A percentile compares a stretch with the other conserved stretches of the same genome.
These are phyloP conservation scores for Calliphora vicina DNA, from an alignment of 1,140 invertebrate species.

Conservation along the genomic window DNA sequence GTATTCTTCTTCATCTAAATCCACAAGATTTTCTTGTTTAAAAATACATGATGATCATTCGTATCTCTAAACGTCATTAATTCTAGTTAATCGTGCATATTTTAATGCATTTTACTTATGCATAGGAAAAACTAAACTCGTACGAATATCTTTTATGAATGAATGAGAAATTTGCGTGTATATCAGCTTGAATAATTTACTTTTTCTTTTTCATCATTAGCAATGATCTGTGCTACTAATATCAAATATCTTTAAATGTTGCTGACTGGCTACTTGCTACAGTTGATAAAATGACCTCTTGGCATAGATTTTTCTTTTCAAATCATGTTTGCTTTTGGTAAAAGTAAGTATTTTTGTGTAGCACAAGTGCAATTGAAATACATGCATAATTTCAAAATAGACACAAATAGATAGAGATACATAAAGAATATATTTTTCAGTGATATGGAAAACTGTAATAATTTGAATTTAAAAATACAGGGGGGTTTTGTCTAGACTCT, in stretches of 20 bases:
- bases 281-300: background rate
- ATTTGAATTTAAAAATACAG: too few relatives aligned
- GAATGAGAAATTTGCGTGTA: background rate
- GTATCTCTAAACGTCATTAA: background rate
- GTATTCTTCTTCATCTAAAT: background rate
- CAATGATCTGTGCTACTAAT: background rate
- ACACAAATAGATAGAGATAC: too few relatives aligned
- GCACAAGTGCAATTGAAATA: too few relatives aligned
- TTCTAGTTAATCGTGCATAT: background rate
- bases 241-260: background rate
- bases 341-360: too few relatives aligned
- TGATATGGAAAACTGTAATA: too few relatives aligned
- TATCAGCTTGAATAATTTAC: background rate
- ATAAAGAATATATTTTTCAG: too few relatives aligned
- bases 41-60: background rate
- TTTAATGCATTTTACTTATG: background rate
- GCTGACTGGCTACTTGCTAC: background rate
- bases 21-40: background rate
- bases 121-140: too few relatives aligned
- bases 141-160: background rate
- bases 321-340: too few relatives aligned
- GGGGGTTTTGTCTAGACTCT: too few relatives aligned
- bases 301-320: background rate
- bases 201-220: background rate
- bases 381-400: too few relatives aligned